Evolutionary conservation across 2,797 vertebrate species (phyloP).

Genomic region (Oryzias sinensis): DNA sequence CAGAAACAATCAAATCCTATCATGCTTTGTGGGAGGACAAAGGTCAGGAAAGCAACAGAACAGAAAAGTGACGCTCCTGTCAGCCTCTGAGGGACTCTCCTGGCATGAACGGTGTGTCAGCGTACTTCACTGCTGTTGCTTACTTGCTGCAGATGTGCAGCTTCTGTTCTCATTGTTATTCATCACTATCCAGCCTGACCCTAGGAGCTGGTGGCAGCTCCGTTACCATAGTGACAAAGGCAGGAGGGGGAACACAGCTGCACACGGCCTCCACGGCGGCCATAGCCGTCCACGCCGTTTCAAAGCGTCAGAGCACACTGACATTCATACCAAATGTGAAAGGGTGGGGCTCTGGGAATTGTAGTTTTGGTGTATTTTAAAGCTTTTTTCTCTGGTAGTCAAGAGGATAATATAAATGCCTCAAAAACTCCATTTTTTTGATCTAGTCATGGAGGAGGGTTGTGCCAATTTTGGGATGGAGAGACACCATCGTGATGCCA

Average conservation of each 20-base stretch:
- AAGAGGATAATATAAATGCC: too few relatives aligned
- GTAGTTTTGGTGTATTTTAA: too few relatives aligned
- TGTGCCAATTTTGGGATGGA: too few relatives aligned
- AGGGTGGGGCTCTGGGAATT: too few relatives aligned
- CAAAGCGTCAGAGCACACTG: background rate
- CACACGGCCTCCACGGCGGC: conserved; percentile 14
- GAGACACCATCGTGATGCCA: too few relatives aligned
- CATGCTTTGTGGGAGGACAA: conserved; percentile 2
- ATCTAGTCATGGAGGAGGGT: too few relatives aligned
- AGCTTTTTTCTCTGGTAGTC: too few relatives aligned
- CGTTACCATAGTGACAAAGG: conserved; percentile 75
- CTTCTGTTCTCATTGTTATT: conserved; percentile 63
- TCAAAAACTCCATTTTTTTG: too few relatives aligned
- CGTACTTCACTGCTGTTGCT: conserved; percentile 41
- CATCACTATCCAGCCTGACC: conserved; percentile 62
- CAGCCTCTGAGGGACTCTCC: background rate
- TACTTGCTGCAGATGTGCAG: conserved; percentile 47
- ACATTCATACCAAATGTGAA: too few relatives aligned
- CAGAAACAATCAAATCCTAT: conserved; percentile 1
- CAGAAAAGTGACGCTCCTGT: background rate
- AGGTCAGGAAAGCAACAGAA: background rate
- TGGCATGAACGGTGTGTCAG: background rate
- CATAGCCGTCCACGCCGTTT: conserved; percentile 6
- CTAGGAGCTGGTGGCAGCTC: conserved; percentile 61
- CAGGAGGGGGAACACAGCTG: conserved; percentile 58